Evolutionary conservation across 2,888 invertebrate genomes (phyloP), one percentile per base, ranked within the genome.

Genomic region (Pandemis heparana): DNA sequence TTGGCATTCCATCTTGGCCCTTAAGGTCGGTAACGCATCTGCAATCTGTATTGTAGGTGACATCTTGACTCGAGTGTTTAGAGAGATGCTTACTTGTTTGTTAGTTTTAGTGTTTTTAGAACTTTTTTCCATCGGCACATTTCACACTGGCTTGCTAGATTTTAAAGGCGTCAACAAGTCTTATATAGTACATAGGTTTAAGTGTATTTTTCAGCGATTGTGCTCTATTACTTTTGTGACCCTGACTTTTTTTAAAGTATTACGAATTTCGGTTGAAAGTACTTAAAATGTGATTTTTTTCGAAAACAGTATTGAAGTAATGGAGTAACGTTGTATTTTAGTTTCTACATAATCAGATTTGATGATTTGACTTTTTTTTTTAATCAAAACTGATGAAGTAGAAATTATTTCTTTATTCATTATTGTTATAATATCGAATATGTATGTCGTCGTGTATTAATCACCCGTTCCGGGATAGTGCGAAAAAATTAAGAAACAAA

Each of bases 371-470:
- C 46, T 32, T 71, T 71, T 12, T 67, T 80, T 77, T 79, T 76
- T 79, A 75, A 81, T 86, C 85, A 81, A 87, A 89, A 83, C 88
- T 90, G 89, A 83, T 76, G 77, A 83, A 73, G 87, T 90, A 89
- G 88, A 78, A 82, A 78, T 80, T 75, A 76, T 81, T 84, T 82
- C 80, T 82, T 85, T 83, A 84, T 81, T 81, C 82, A 85, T 84
- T 85, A 84, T 87, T 84, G 86, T 83, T 82, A 86, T 85, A 81
- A 84, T 84, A 83, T 83, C 77, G 76, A 77, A 78, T 84, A 82
- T 87, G 81, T 88, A 86, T 87, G 92, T 94, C 92, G 94, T 93
- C 92, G 92, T 93, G 92, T 91, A 81, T 78, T 76, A 77, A 85
- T 86, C 84, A 81, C 89, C 90, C 90, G 78, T 85, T 90, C 92